Evolutionary conservation across 2,888 invertebrate genomes (phyloP).

Genomic region (Calameuta idolon): DNA sequence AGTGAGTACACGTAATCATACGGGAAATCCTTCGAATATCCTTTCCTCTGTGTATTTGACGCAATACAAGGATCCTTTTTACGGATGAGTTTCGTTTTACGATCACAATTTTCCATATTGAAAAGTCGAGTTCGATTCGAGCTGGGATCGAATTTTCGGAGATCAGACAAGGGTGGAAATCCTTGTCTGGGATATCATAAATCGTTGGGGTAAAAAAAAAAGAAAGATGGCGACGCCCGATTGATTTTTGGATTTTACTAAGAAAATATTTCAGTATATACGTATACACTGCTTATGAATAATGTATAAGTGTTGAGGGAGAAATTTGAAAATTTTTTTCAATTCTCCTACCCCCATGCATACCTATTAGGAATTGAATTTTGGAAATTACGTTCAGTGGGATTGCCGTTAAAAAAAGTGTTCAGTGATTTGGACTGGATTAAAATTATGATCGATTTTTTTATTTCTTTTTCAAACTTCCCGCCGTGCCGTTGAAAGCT

Average conservation of each 20-base stretch:
- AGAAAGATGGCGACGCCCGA: background rate
- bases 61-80: constrained; percentile 6
- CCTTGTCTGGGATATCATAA: background rate
- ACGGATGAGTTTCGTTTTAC: constrained; percentile 19
- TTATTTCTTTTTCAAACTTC: background rate
- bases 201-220: background rate
- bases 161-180: background rate
- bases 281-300: too few species aligned
- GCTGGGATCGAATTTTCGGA: background rate
- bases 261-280: background rate
- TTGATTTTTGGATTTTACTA: background rate
- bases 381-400: too few species aligned
- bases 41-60: constrained; percentile 15
- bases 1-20: constrained; percentile 19
- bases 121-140: constrained; percentile 3
- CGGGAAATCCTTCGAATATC: constrained; percentile 12
- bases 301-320: too few species aligned
- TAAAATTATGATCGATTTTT: background rate
- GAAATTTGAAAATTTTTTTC: too few species aligned
- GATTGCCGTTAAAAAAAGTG: background rate
- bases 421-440: background rate
- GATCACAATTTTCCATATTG: constrained; percentile 23
- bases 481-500: background rate
- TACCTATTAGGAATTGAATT: background rate
- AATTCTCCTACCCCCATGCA: background rate